A percentile compares a stretch with the other conserved stretches of the same genome.
Conservation (phyloP, 2,888 invertebrate genomes). For the Margaritifera margaritifera region DNA sequence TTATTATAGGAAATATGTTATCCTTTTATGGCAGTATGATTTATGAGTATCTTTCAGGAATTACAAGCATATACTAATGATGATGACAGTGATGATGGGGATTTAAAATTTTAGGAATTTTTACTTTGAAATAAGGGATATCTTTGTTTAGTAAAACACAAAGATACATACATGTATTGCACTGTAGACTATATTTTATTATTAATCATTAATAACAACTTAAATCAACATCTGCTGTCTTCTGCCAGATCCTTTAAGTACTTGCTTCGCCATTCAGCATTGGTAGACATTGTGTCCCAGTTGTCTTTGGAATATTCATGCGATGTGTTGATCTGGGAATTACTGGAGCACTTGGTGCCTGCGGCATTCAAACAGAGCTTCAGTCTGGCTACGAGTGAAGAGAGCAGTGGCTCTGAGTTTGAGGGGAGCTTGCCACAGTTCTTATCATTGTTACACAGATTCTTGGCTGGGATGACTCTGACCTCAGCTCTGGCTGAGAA, state of each 20-base stretch:
- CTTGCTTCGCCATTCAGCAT: constrained; percentile 49
- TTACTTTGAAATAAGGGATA: too few species aligned
- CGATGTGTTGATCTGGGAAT: constrained; percentile 42
- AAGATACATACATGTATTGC: too few species aligned
- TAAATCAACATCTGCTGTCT: neutral
- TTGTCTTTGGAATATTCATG: constrained; percentile 49
- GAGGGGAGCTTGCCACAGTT: constrained; percentile 38
- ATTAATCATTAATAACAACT: too few species aligned
- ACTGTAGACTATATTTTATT: too few species aligned
- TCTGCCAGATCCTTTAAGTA: constrained; percentile 56
- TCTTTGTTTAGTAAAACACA: too few species aligned
- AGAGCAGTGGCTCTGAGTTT: constrained; percentile 56
- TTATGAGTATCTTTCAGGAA: too few species aligned
- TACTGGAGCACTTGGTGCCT: constrained; percentile 57
- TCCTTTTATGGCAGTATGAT: too few species aligned
- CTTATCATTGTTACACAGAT: constrained; percentile 47
- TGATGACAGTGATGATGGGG: too few species aligned
- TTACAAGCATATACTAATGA: too few species aligned
- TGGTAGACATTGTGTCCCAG: constrained; percentile 50
- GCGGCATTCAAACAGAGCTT: constrained; percentile 54
- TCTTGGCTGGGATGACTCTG: constrained; percentile 52
- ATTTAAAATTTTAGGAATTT: too few species aligned
- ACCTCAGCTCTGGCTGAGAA: constrained; percentile 37
- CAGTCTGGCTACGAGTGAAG: constrained; percentile 45
- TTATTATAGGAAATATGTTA: too few species aligned